Evolutionary conservation across 2,113 vertebrate species (phyloP).

Genomic region (Elephantulus edwardii): DNA sequence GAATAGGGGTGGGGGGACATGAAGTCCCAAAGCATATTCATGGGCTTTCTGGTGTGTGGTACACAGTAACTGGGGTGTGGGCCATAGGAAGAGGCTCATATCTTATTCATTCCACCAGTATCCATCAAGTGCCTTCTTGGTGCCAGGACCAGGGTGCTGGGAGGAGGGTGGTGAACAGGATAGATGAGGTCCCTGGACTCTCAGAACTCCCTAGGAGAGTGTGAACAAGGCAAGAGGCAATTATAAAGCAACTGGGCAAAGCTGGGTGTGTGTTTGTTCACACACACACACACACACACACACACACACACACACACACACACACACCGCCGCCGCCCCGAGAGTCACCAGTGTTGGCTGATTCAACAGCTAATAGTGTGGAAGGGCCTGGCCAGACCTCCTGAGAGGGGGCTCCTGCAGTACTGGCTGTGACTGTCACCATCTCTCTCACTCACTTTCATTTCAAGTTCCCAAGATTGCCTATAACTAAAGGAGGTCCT

Average conservation of each 20-base stretch:
- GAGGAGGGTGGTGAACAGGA: background rate
- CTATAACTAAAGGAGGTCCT: background rate
- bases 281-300: too few relatives aligned
- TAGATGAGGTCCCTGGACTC: background rate
- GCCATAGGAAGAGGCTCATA: background rate
- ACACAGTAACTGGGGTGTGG: background rate
- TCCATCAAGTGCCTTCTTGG: background rate
- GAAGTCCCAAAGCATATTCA: too few relatives aligned
- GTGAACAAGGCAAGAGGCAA: background rate
- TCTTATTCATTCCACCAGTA: background rate
- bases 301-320: too few relatives aligned
- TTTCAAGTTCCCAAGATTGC: background rate
- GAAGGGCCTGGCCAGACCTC: background rate
- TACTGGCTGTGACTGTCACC: background rate
- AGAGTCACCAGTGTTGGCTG: background rate
- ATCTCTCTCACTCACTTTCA: background rate
- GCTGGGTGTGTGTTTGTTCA: background rate
- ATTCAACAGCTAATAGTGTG: background rate
- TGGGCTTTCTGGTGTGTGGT: background rate
- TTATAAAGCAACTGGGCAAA: background rate
- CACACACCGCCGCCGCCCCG: too few relatives aligned
- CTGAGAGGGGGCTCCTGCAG: background rate
- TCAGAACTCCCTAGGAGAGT: background rate
- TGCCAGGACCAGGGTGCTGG: background rate
- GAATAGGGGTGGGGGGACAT: background rate